These are phyloP conservation scores for Botrylloides violaceus DNA, from an alignment of 23 tunicate genomes.

Conservation along the genomic window DNA sequence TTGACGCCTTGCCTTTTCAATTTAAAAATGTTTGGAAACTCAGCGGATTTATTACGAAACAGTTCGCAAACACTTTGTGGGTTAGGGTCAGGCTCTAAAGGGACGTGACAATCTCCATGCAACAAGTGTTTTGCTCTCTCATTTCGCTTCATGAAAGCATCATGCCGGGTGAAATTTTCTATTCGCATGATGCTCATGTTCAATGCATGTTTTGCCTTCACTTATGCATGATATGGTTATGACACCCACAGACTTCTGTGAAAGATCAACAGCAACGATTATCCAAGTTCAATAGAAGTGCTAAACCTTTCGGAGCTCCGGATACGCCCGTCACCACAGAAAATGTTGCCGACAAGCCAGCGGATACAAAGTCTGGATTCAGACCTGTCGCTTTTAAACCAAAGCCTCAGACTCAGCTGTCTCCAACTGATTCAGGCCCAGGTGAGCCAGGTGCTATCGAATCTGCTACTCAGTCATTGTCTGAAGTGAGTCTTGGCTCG, in stretches of 20 bases:
- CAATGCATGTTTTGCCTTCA: constrained; percentile 6
- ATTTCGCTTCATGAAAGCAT: too few species aligned
- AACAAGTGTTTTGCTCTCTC: too few species aligned
- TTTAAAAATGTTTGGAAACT: too few species aligned
- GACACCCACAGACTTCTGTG: constrained; percentile 27
- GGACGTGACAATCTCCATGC: too few species aligned
- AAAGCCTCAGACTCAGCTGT: constrained; percentile 4
- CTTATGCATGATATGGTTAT: constrained; percentile 12
- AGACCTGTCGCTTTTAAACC: constrained; percentile 59
- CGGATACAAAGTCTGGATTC: constrained; percentile 41
- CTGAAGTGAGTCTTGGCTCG: neutral
- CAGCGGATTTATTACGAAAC: too few species aligned
- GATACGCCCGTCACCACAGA: neutral
- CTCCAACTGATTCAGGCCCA: constrained; percentile 18
- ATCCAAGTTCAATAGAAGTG: constrained; percentile 41
- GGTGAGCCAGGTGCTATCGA: constrained; percentile 43
- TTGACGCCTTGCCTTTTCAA: too few species aligned
- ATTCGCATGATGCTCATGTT: neutral
- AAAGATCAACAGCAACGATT: constrained; percentile 33
- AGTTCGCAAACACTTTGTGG: too few species aligned
- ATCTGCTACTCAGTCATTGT: neutral
- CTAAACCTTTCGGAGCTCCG: constrained; percentile 50
- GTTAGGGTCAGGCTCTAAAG: too few species aligned
- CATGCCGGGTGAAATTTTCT: too few species aligned
- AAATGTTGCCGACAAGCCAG: neutral